phyloP scores from a whole-genome alignment of 2,888 invertebrate species.

The Iphiclides podalirius region DNA sequence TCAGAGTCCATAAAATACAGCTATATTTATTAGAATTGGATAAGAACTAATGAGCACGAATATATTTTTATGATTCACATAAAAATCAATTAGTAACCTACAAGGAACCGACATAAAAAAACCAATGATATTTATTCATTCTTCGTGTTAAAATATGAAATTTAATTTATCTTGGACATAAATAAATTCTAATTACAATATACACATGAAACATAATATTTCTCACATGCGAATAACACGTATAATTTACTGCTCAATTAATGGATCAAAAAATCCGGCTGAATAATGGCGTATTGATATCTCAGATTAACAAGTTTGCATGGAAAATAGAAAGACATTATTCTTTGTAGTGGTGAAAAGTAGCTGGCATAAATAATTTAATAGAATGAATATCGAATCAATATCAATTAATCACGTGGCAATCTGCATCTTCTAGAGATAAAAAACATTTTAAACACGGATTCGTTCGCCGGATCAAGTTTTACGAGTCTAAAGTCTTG shows the following conservation, averaged over 20 bases:
- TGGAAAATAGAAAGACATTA: background rate
- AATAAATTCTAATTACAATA: background rate
- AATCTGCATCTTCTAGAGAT: background rate
- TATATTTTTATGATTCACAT: background rate
- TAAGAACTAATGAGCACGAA: background rate
- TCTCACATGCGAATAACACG: background rate
- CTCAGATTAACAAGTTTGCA: background rate
- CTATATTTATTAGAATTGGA: background rate
- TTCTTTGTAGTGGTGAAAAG: background rate
- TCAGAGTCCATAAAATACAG: background rate
- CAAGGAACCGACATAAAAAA: background rate
- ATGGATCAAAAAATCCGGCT: background rate
- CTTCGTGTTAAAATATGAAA: too few species aligned
- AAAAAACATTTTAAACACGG: background rate
- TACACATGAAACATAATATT: background rate
- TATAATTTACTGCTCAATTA: background rate
- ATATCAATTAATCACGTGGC: background rate
- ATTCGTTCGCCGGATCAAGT: too few species aligned
- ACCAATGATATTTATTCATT: background rate
- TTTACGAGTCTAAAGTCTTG: too few species aligned
- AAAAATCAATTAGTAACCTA: background rate
- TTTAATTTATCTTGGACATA: too few species aligned
- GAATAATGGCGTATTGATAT: background rate
- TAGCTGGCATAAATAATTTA: background rate
- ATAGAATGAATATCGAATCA: background rate